A percentile compares a stretch with the other conserved stretches of the same genome.
These are phyloP conservation scores for Odontamblyopus lacepedii DNA, from an alignment of 2,797 vertebrate species.

Conservation along the genomic window DNA sequence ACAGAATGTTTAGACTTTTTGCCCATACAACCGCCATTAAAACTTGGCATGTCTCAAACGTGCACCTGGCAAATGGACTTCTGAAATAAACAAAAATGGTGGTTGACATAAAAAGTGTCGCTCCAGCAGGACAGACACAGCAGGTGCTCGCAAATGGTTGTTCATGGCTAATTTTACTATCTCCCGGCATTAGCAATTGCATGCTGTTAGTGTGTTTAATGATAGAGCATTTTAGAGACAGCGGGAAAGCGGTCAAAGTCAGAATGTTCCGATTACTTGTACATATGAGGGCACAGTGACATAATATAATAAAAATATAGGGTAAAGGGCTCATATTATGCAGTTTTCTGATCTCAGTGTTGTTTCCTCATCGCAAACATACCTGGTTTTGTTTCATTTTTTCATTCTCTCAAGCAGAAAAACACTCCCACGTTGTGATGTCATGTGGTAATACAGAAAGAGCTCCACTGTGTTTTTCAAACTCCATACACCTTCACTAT, in stretches of 20 bases:
- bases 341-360: no score
- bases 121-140: neutral
- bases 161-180: neutral
- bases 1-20: neutral
- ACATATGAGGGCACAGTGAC: neutral
- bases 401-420: no score
- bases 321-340: no score
- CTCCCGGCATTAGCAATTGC: neutral
- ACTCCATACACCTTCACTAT: no score
- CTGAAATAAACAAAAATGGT: neutral
- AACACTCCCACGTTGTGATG: no score
- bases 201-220: neutral
- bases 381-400: no score
- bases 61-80: neutral
- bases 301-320: neutral
- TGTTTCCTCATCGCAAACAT: no score
- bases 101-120: neutral
- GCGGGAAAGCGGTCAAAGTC: neutral
- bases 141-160: conserved; percentile 4
- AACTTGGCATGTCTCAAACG: neutral
- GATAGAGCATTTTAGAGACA: neutral
- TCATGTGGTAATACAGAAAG: no score
- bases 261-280: neutral
- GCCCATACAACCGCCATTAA: neutral
- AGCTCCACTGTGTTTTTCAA: no score